Percentiles rank a stretch among this genome's conserved stretches.
These are phyloP conservation scores for Falco cherrug DNA, from an alignment of 2,797 vertebrate genomes.

Conservation along the genomic window DNA sequence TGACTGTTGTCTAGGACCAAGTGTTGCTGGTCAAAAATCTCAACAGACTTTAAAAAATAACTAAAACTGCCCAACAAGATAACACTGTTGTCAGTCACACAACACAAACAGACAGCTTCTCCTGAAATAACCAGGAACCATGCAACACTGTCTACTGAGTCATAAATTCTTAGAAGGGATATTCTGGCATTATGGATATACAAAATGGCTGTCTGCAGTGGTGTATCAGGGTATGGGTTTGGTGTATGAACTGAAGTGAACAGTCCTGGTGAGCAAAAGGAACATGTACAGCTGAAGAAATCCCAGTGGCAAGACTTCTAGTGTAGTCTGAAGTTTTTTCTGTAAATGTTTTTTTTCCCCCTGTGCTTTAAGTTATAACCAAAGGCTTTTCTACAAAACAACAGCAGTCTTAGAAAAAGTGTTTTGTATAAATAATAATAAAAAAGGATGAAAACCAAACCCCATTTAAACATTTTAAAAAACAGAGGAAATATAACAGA, in stretches of 20 bases:
- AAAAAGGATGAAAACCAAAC: not conserved
- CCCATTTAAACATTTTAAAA: constrained; percentile 37
- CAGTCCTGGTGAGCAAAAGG: not conserved
- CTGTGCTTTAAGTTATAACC: constrained; percentile 48
- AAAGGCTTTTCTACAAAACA: constrained; percentile 55
- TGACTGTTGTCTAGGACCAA: not conserved
- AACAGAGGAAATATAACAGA: constrained; percentile 46
- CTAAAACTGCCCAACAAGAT: not conserved
- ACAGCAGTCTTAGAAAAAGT: constrained; percentile 27
- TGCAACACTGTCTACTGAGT: not conserved
- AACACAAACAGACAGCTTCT: not conserved
- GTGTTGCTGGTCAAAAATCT: not conserved
- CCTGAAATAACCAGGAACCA: not conserved
- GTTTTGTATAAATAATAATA: constrained; percentile 40
- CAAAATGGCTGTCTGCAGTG: not conserved
- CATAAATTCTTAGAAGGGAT: not conserved
- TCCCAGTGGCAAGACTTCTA: not conserved
- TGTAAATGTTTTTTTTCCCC: not conserved
- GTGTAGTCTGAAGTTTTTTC: constrained; percentile 49
- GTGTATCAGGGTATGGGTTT: not conserved
- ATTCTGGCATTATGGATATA: not conserved
- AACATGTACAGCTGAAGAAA: not conserved
- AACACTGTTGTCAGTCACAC: not conserved
- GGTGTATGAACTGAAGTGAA: not conserved
- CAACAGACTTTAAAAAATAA: not conserved